Conservation (phyloP, 2,888 invertebrate genomes). For the Lottia scabra region DNA sequence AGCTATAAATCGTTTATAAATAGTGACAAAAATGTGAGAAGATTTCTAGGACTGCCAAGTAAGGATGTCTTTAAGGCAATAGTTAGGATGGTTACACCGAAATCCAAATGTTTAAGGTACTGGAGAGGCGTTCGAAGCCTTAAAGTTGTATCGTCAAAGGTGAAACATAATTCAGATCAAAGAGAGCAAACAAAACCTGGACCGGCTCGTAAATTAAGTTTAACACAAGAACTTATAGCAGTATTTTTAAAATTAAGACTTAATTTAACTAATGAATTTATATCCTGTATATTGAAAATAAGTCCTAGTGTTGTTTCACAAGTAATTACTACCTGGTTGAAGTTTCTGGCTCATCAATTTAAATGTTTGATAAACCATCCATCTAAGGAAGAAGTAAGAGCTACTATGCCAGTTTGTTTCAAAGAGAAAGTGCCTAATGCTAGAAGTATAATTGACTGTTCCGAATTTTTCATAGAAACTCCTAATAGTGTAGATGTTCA, state of each 20-base stretch:
- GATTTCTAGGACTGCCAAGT: neutral
- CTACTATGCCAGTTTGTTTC: neutral
- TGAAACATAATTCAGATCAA: too few relatives aligned
- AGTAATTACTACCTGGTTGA: neutral
- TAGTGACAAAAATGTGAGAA: too few relatives aligned
- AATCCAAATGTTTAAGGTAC: neutral
- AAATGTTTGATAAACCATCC: neutral
- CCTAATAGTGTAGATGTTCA: conserved; percentile 17
- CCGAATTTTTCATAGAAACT: conserved; percentile 24
- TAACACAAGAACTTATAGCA: neutral
- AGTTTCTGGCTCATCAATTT: neutral
- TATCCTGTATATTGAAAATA: neutral
- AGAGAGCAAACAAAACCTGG: neutral
- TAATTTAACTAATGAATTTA: neutral
- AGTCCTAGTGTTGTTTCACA: neutral
- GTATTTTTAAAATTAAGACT: neutral
- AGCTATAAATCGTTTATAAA: too few relatives aligned
- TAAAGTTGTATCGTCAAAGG: neutral
- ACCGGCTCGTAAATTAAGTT: neutral
- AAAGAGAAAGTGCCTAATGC: neutral
- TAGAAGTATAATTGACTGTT: conserved; percentile 20
- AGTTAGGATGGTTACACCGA: neutral
- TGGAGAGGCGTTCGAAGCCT: neutral
- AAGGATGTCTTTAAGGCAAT: neutral
- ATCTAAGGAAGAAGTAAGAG: neutral